A percentile compares a stretch with the other conserved stretches of the same genome.
Conservation (phyloP, 2,113 vertebrate species). For the Ophiodon elongatus region DNA sequence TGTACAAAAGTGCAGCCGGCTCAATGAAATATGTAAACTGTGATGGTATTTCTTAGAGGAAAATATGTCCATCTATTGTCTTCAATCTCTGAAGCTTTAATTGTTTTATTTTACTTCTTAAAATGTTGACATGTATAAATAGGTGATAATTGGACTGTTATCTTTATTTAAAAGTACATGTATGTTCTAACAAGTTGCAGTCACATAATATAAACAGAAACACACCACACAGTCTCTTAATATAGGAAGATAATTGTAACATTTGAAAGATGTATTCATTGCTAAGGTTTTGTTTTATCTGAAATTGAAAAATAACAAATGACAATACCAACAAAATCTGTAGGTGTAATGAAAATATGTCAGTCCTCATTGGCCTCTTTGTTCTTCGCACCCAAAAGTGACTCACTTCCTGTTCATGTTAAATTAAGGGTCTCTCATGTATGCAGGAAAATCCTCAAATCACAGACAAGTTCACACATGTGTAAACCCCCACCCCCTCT, state of each 20-base stretch:
- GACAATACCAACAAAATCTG: neutral
- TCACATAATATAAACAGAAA: neutral
- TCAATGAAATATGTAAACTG: neutral
- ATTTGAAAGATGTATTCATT: neutral
- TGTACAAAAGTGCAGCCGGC: neutral
- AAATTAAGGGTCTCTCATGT: slow-evolving; percentile 4
- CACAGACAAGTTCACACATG: slow-evolving; percentile 39
- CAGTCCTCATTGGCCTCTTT: neutral
- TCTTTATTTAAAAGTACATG: neutral
- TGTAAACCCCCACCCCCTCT: slow-evolving; percentile 6
- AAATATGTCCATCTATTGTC: neutral
- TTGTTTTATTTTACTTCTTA: neutral
- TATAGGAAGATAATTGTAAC: neutral
- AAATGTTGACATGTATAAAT: neutral
- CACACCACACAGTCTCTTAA: neutral
- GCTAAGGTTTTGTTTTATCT: neutral
- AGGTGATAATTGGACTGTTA: neutral
- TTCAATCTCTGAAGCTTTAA: neutral
- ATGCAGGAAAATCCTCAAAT: neutral
- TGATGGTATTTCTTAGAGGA: neutral
- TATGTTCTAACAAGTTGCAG: neutral
- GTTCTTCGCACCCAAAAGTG: neutral
- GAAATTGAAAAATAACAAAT: neutral
- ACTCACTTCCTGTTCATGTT: slow-evolving; percentile 13
- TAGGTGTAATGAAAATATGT: neutral